phyloP scores from a whole-genome alignment of 2,113 vertebrate species.

The Pagrus major region DNA sequence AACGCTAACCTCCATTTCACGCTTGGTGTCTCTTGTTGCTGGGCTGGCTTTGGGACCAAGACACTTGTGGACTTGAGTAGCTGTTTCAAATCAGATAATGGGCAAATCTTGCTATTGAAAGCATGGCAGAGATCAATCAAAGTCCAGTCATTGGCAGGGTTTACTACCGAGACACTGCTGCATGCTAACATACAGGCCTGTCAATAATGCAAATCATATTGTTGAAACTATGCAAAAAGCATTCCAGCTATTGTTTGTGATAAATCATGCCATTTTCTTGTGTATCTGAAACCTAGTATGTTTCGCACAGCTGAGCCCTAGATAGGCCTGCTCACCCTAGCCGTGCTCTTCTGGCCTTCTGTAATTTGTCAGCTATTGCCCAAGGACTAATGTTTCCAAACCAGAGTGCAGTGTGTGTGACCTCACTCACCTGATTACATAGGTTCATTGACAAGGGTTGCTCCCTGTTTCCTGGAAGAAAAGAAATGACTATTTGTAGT shows the following conservation, averaged over 20 bases:
- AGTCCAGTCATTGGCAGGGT: not conserved
- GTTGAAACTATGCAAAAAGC: slow-evolving; percentile 1
- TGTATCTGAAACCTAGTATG: not conserved
- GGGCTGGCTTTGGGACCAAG: slow-evolving; percentile 64
- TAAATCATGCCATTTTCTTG: not conserved
- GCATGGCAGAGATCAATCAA: slow-evolving; percentile 21
- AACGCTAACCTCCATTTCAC: slow-evolving; percentile 68
- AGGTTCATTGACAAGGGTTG: slow-evolving; percentile 1
- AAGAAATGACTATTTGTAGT: slow-evolving; percentile 2
- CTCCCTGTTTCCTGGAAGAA: slow-evolving; percentile 44
- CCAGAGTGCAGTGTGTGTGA: slow-evolving; percentile 30
- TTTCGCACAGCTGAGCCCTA: slow-evolving; percentile 13
- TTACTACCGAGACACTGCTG: slow-evolving; percentile 4
- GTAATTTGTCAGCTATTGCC: slow-evolving; percentile 45
- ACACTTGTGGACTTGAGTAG: slow-evolving; percentile 67
- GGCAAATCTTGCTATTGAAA: slow-evolving; percentile 43
- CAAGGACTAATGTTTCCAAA: slow-evolving; percentile 53
- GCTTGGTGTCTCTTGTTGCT: slow-evolving; percentile 70
- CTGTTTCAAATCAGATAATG: slow-evolving; percentile 67
- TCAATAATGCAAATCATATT: slow-evolving; percentile 17
- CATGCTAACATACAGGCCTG: slow-evolving; percentile 4
- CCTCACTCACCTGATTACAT: slow-evolving; percentile 52
- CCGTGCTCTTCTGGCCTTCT: slow-evolving; percentile 24
- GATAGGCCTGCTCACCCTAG: slow-evolving; percentile 3
- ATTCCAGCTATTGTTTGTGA: not conserved